These are phyloP conservation scores for Hycleus cichorii DNA, from an alignment of 1,140 invertebrate genomes.

Conservation along the genomic window DNA sequence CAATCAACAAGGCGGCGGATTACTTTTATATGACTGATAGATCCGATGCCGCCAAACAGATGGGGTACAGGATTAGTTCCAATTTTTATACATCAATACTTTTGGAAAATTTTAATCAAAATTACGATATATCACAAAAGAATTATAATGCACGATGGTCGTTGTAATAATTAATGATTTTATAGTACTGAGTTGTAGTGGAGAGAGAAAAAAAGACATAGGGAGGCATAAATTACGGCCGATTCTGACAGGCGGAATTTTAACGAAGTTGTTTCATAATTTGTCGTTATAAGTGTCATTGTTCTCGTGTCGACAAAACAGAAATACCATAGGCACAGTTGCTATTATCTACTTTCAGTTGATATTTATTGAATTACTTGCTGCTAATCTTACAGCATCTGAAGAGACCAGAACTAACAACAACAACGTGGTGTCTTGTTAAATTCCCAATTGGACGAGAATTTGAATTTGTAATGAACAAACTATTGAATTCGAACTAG, in stretches of 20 bases:
- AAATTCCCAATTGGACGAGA: too few relatives aligned
- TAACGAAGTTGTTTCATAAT: slow-evolving; percentile 33
- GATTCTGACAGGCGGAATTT: slow-evolving; percentile 29
- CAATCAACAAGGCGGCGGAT: too few relatives aligned
- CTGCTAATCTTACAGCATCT: slow-evolving; percentile 5
- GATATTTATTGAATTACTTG: slow-evolving; percentile 23
- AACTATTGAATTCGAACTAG: slow-evolving; percentile 5
- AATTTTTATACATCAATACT: too few relatives aligned
- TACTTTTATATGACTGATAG: too few relatives aligned
- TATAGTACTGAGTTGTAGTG: slow-evolving; percentile 18
- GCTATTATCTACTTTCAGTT: slow-evolving; percentile 21
- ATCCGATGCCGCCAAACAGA: too few relatives aligned
- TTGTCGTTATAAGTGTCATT: slow-evolving; percentile 32
- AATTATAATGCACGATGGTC: slow-evolving; percentile 20
- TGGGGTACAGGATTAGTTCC: too few relatives aligned
- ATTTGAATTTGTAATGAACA: neutral
- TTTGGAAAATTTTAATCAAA: neutral
- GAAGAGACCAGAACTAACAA: too few relatives aligned
- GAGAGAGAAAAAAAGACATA: slow-evolving; percentile 18
- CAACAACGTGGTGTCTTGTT: too few relatives aligned
- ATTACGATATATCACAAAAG: slow-evolving; percentile 24
- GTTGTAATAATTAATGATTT: slow-evolving; percentile 28
- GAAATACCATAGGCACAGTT: slow-evolving; percentile 19
- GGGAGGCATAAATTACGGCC: slow-evolving; percentile 25
- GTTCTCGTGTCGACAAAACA: slow-evolving; percentile 24